These are phyloP conservation scores for Eretmochelys imbricata DNA, from an alignment of 2,113 vertebrate species.

Conservation along the genomic window DNA sequence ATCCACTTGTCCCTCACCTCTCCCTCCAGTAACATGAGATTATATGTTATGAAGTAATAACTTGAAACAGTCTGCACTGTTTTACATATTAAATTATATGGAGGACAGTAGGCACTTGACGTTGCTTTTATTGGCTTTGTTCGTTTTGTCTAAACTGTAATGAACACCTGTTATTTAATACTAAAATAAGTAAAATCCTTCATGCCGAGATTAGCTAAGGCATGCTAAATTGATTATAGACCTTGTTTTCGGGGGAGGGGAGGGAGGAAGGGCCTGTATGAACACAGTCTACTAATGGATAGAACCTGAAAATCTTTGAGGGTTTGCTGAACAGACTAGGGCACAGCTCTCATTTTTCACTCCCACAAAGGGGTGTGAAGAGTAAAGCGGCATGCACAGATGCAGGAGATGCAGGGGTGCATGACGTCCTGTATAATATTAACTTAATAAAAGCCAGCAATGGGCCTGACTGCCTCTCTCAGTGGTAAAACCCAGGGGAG, in stretches of 20 bases:
- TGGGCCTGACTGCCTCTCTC: not conserved
- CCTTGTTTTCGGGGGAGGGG: fast-evolving
- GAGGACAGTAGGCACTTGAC: not conserved
- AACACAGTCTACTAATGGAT: not conserved
- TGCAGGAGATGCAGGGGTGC: not conserved
- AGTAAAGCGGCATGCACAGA: not conserved
- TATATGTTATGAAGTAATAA: not conserved
- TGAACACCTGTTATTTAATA: conserved; percentile 41
- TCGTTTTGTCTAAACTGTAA: conserved; percentile 22
- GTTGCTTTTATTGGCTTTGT: conserved; percentile 31
- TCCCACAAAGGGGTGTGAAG: not conserved
- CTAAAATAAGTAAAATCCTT: conserved; percentile 8
- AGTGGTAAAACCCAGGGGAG: not conserved
- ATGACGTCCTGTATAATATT: not conserved
- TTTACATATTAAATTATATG: not conserved
- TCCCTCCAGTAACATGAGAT: not conserved
- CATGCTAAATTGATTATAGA: not conserved
- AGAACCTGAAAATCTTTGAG: not conserved
- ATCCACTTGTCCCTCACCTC: not conserved
- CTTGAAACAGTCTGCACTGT: not conserved
- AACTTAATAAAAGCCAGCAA: not conserved
- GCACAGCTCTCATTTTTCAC: not conserved
- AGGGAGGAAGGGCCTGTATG: not conserved
- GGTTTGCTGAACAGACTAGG: not conserved
- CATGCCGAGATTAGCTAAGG: conserved; percentile 8